Evolutionary conservation across 2,113 vertebrate species (phyloP), one percentile per base, ranked within the genome.

Genomic region (Poeciliopsis prolifica): DNA sequence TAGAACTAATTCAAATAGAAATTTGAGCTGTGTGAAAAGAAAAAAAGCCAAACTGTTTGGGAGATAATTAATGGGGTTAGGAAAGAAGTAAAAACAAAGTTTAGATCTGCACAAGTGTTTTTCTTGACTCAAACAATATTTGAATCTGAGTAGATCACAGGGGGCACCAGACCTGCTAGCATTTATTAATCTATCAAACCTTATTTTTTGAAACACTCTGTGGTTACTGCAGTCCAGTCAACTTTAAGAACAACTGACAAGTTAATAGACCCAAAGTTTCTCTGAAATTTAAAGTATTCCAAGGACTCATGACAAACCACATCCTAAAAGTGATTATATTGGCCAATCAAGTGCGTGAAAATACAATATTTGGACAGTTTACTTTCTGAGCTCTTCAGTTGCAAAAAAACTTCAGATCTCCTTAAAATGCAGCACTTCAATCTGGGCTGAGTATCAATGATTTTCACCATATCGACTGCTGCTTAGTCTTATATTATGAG

Each of bases 251-350:
- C 15, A 13, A 30, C 14, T 29, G 31, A 40, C 4, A 61, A 9
- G 68, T 58, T 70, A 65, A 31, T 66, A 44, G 65, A 13, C 35
- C 11, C 13, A 58, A 73, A 40, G 44, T 35, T 62, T 26, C 28
- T 30, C 24, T 54, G 26, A 65, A 30, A 37, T 61, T 22, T 70
- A 14, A 70, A 28, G 65, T 15, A 65, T 31, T n/a, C 51, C 7
- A n/a, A 58, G 51, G 8, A n/a, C 51, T 35, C 31, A 28, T 31
- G 48, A 71, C 26, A 65, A 37, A 2, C n/a, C 30, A 70, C 28
- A 78, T 65, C 29, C 30, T 58, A 60, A 77, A 48, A 40, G 4
- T 65, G 3, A 40, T 65, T 9, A 28, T 58, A 19, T 48, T 48
- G 44, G 17, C 17, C 17, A 48, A 5, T 19, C 17, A 48, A 48